A percentile compares a stretch with the other conserved stretches of the same genome.
phyloP scores from a whole-genome alignment of 2,797 vertebrate species.

The Nasua narica region DNA sequence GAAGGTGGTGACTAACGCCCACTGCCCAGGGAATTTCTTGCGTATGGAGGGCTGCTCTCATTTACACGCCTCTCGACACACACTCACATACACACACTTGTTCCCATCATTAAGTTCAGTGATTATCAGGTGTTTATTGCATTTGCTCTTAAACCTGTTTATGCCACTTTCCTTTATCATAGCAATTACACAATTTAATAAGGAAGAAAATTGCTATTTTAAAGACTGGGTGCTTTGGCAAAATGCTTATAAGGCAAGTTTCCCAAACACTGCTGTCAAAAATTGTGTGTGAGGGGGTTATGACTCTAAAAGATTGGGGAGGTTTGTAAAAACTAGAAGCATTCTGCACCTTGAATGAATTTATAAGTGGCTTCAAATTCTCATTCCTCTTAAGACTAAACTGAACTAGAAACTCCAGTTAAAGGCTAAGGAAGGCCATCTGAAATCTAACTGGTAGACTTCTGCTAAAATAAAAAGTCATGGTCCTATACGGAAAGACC shows the following conservation, averaged over 20 bases:
- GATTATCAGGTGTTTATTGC: neutral
- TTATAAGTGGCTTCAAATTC: neutral
- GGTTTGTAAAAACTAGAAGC: neutral
- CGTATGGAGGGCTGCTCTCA: neutral
- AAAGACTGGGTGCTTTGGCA: neutral
- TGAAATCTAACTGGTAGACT: neutral
- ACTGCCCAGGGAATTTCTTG: neutral
- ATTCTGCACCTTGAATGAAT: neutral
- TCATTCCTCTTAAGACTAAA: neutral
- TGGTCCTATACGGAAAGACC: neutral
- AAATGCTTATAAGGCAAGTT: neutral
- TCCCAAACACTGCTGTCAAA: conserved; percentile 1
- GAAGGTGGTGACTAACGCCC: neutral
- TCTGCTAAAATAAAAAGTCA: neutral
- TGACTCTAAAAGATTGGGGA: neutral
- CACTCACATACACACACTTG: neutral
- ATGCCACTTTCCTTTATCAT: neutral
- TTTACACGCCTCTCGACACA: neutral
- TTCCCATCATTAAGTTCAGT: neutral
- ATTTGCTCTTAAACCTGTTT: neutral
- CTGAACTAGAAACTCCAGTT: neutral
- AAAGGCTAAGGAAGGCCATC: neutral
- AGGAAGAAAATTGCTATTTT: neutral
- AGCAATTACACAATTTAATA: neutral
- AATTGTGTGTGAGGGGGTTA: neutral